Evolutionary conservation across 2,888 invertebrate species (phyloP).

Genomic region (Labia minor): DNA sequence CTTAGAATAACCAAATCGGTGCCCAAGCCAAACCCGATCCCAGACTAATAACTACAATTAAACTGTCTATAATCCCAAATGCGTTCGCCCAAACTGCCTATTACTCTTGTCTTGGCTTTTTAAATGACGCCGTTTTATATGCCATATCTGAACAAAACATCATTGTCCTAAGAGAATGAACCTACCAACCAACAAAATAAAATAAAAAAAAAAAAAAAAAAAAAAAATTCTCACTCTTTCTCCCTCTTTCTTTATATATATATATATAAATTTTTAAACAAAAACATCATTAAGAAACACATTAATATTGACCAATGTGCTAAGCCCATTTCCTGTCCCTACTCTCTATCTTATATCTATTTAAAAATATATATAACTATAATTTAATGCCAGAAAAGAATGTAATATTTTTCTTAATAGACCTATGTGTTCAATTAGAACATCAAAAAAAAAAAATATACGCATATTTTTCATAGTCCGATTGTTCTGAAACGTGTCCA

Average conservation of each 20-base stretch:
- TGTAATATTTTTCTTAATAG: not conserved
- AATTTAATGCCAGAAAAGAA: constrained; percentile 2
- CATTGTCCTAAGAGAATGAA: not conserved
- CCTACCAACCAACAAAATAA: too few species aligned
- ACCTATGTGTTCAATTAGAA: constrained; percentile 13
- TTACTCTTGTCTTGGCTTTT: not conserved
- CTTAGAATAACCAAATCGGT: not conserved
- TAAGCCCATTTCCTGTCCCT: constrained; percentile 5
- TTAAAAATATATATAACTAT: constrained; percentile 13
- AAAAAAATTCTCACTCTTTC: not conserved
- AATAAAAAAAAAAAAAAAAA: too few species aligned
- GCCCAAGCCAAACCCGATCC: not conserved
- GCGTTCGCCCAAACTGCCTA: constrained; percentile 1
- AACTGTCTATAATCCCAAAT: constrained; percentile 7
- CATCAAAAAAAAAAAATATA: not conserved
- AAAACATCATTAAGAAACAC: constrained; percentile 13
- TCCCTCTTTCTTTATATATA: too few species aligned
- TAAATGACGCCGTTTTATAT: not conserved
- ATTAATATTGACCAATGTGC: constrained; percentile 13
- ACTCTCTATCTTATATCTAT: constrained; percentile 3
- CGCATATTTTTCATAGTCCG: not conserved
- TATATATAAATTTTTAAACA: not conserved
- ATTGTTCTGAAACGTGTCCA: not conserved
- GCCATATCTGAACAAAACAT: not conserved
- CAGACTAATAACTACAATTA: constrained; percentile 7